Evolutionary conservation across 2,888 invertebrate species (phyloP), one percentile per base, ranked within the genome.

Genomic region (Cheilosia pagana): DNA sequence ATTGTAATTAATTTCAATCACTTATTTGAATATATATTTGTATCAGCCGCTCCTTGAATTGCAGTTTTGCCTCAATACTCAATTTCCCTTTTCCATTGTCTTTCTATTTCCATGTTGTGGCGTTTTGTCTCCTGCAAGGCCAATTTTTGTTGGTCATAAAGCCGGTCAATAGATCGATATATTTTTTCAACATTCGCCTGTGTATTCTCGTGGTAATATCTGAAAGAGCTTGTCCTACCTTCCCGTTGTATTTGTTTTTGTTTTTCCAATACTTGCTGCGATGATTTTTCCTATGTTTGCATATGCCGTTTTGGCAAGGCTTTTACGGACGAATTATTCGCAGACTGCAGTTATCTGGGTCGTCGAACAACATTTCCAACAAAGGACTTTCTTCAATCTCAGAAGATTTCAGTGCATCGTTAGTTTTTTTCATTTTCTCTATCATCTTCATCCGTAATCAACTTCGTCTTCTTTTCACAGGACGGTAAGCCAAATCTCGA

Each of bases 151-250:
- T 41, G 41, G 5, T 41, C 41, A 41, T n/a, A 41, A n/a, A 41
- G 41, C 5, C 41, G 41, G n/a, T 41, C 41, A 41, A 41, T 41
- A n/a, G 41, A 41, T n/a, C n/a, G n/a, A 14, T 14, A 41, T 41
- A 41, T 41, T 2, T n/a, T 41, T n/a, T 41, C 6, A 0, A 41
- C 12, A 41, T n/a, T 41, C 41, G n/a, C 41, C n/a, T 41, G 41
- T 14, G 41, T 41, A 41, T n/a, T 14, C 5, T 41, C 21, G 39
- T 39, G 59, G 10, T 55, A 55, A 7, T 55, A 31, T 55, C 55
- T 19, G 31, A 31, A 55, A 55, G 16, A 35, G 55, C 31, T 55
- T 55, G 16, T 16, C 55, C 55, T 19, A 55, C 55, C 55, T 55
- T 55, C 31, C 10, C 19, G 55, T 19, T 55, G 55, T 31, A 55